Percentiles rank a stretch among this genome's conserved stretches.
Conservation (phyloP, 2,113 vertebrate species). For the Ictalurus furcatus region DNA sequence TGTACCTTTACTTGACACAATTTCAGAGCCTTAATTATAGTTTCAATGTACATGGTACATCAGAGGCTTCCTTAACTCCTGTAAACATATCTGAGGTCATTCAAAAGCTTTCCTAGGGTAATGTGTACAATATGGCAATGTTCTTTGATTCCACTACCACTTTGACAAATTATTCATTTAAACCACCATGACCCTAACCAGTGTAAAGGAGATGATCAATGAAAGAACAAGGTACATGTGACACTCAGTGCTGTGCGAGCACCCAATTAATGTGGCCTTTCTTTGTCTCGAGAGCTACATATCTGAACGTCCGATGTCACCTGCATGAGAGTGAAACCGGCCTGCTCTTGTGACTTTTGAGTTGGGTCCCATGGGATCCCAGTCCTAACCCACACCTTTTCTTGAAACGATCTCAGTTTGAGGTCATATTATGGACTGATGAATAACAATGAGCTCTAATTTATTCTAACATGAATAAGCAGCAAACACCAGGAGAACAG, state of each 20-base stretch:
- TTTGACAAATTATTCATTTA: neutral
- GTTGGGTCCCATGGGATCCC: neutral
- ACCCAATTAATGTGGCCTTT: neutral
- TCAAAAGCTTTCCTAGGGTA: constrained; percentile 25
- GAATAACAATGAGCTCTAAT: neutral
- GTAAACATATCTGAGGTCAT: constrained; percentile 4
- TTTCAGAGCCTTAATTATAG: constrained; percentile 10
- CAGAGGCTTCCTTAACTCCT: neutral
- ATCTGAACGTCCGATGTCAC: neutral
- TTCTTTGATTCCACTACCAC: neutral
- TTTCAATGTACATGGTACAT: neutral
- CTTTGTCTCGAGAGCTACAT: neutral
- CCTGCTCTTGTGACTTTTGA: neutral
- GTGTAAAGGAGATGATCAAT: neutral
- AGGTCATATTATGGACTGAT: neutral
- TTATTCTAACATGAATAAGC: neutral
- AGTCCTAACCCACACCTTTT: neutral
- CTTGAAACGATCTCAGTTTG: neutral
- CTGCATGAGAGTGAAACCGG: neutral
- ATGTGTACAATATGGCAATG: neutral
- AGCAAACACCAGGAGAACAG: neutral
- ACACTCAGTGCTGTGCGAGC: no score
- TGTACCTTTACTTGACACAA: neutral
- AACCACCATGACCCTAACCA: neutral
- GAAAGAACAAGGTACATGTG: constrained; percentile 1